Conservation (phyloP, 2,888 invertebrate genomes). For the Orchesella flavescens region DNA sequence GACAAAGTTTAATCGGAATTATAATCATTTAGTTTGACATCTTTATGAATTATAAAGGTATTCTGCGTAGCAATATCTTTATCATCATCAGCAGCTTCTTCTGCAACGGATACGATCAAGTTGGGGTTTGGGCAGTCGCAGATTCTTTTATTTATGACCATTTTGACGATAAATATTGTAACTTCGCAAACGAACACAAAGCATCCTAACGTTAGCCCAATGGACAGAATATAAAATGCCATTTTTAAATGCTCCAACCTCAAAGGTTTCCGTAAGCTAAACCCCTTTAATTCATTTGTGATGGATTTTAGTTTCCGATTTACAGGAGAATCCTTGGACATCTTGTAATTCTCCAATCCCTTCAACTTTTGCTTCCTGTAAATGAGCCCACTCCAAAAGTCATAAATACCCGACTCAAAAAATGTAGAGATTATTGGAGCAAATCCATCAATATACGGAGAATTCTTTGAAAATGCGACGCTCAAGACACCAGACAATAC, state of each 20-base stretch:
- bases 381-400: neutral
- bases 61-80: too few relatives aligned
- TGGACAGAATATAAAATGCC: neutral
- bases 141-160: neutral
- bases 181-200: too few relatives aligned
- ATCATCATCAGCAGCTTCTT: too few relatives aligned
- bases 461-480: slow-evolving; percentile 11
- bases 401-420: slow-evolving; percentile 13
- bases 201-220: neutral
- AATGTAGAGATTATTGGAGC: slow-evolving; percentile 7
- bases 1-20: too few relatives aligned
- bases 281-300: slow-evolving; percentile 1
- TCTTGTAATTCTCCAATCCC: neutral
- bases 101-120: too few relatives aligned
- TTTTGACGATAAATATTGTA: neutral
- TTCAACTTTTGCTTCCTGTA: neutral
- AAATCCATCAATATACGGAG: slow-evolving; percentile 13
- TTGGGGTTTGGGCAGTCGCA: too few relatives aligned
- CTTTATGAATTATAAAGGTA: too few relatives aligned
- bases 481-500: neutral
- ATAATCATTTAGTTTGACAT: too few relatives aligned
- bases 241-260: slow-evolving; percentile 10
- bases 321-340: neutral
- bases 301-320: neutral
- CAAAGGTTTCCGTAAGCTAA: neutral